Evolutionary conservation across 2,797 vertebrate genomes (phyloP), one percentile per base, ranked within the genome.

Genomic region (Peromyscus aztecus): DNA sequence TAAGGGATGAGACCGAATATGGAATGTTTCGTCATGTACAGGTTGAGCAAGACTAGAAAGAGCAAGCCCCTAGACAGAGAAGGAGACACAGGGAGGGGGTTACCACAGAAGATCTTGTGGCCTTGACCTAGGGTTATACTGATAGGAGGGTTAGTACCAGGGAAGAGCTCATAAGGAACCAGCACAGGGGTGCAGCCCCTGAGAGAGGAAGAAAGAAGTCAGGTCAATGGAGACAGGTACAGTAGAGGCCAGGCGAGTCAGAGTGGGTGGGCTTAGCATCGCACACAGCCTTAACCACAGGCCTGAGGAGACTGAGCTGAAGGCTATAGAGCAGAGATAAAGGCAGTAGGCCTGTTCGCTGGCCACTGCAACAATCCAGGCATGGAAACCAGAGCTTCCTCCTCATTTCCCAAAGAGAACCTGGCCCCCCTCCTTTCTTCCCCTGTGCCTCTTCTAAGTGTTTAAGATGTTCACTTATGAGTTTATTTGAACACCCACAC

Each of bases 271-370:
- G 34, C 43, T 37, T 12, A n/a, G 43, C 17, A 34, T 65, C 13
- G 8, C 27, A 67, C 37, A 16, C 21, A 37, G 5, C 27, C 73
- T 71, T 40, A 63, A 87, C 71, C 13, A 34, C 40, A 1, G 11
- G 46, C 67, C 59, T 13, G 1, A 83, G 91, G 43, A 77, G 76
- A 78, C 12, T 19, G 19, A 37, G 40, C 55, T 24, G 24, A 40
- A 57, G 57, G 21, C 29, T 49, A 2, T 16, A 16, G 75, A 46
- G 37, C 40, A 61, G 14, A 12, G 67, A 57, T 12, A 24, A 37
- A 77, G 52, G 46, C 11, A 6, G 67, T 31, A 27, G 69, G 37
- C 7, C 11, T 4, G 77, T 19, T 49, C 1, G 0, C 1, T 0
- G 34, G 17, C n/a, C 5, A 4, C 2, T 7, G 31, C 16, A 13